These are phyloP conservation scores for Ceryle rudis DNA, from an alignment of 2,797 vertebrate species.

Conservation along the genomic window DNA sequence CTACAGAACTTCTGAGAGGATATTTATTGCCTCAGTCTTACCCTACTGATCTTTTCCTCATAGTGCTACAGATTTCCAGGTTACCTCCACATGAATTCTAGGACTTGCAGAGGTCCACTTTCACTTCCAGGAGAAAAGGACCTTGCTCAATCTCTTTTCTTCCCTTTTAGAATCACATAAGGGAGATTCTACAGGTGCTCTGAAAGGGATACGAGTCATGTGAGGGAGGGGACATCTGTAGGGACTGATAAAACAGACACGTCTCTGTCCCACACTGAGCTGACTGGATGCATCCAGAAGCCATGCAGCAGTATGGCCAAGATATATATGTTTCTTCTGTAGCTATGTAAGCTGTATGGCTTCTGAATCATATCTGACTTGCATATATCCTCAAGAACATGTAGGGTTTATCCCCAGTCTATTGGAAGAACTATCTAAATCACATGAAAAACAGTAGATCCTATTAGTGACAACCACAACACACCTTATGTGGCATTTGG, in stretches of 20 bases:
- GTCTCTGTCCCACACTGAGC: not conserved
- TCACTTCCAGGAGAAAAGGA: not conserved
- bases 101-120: not conserved
- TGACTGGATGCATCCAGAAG: not conserved
- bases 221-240: not conserved
- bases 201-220: rapidly evolving
- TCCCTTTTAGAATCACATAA: not conserved
- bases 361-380: not conserved
- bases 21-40: not conserved
- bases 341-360: not conserved
- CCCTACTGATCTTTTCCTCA: not conserved
- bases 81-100: not conserved
- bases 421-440: not conserved
- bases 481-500: not conserved
- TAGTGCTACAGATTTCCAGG: not conserved
- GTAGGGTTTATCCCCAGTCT: not conserved
- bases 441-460: not conserved
- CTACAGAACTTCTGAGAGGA: not conserved
- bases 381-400: not conserved
- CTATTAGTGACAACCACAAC: not conserved
- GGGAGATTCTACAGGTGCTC: not conserved
- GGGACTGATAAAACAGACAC: not conserved
- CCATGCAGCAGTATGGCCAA: not conserved
- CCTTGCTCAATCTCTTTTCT: not conserved
- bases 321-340: not conserved